phyloP scores from a whole-genome alignment of 2,888 invertebrate genomes.

The Torymus tubicola region DNA sequence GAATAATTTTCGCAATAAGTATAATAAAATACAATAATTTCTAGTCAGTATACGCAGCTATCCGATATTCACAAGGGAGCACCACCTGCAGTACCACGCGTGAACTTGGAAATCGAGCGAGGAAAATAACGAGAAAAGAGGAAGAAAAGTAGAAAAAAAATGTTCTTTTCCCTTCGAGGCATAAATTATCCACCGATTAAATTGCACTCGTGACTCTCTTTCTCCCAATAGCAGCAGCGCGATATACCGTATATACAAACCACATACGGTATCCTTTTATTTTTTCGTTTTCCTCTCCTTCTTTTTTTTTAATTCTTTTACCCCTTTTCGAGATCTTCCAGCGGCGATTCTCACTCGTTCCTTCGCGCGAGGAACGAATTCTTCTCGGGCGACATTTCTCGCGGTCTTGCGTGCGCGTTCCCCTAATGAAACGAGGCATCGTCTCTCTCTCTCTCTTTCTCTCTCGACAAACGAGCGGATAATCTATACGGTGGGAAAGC shows the following conservation, averaged over 20 bases:
- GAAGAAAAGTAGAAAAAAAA: no score
- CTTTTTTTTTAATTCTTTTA: neutral
- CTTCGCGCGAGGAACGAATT: constrained; percentile 34
- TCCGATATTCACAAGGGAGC: no score
- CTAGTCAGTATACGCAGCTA: no score
- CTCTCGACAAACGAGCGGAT: constrained; percentile 46
- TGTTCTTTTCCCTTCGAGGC: neutral
- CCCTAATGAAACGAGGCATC: neutral
- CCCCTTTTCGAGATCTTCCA: constrained; percentile 28
- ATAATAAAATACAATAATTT: no score
- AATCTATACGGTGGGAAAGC: constrained; percentile 33
- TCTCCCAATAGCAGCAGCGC: no score
- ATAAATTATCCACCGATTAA: constrained; percentile 43
- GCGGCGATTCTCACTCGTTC: neutral
- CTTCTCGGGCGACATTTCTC: constrained; percentile 54
- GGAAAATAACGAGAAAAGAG: constrained; percentile 13
- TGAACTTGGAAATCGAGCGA: no score
- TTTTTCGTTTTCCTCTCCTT: no score
- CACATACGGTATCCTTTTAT: neutral
- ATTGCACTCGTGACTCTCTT: neutral
- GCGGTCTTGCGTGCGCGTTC: constrained; percentile 35
- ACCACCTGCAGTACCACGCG: no score
- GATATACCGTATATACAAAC: neutral
- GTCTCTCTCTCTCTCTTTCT: neutral
- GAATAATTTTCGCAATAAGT: no score